phyloP scores from a whole-genome alignment of 2,797 vertebrate genomes.

The Ispidina picta region DNA sequence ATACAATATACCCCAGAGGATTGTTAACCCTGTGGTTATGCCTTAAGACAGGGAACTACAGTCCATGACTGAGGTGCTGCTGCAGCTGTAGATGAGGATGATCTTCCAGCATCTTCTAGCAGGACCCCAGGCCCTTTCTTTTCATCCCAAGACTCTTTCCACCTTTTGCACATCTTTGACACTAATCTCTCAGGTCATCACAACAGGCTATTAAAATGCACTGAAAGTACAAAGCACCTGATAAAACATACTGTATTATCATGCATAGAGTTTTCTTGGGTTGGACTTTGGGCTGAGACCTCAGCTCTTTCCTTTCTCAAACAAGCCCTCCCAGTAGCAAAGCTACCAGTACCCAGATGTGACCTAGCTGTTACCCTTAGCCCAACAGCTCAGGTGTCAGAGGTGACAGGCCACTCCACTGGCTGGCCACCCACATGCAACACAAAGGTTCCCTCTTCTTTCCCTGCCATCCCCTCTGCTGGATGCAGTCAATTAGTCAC shows the following conservation, averaged over 20 bases:
- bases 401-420: neutral
- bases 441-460: neutral
- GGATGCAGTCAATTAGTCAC: neutral
- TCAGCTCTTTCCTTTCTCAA: neutral
- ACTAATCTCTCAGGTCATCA: neutral
- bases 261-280: neutral
- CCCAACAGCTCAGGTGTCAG: neutral
- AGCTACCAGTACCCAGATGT: neutral
- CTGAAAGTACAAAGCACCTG: neutral
- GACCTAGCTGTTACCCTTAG: neutral
- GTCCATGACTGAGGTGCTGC: neutral
- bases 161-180: neutral
- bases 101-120: neutral
- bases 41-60: neutral
- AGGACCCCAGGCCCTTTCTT: neutral
- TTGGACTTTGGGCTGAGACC: neutral
- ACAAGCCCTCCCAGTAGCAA: neutral
- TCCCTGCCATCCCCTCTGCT: neutral
- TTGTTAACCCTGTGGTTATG: neutral
- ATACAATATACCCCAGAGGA: neutral
- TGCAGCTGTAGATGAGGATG: neutral
- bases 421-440: accelerated
- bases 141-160: neutral
- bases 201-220: neutral
- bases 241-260: neutral